Evolutionary conservation across 2,113 vertebrate genomes (phyloP).

Genomic region (Mirza zaza): DNA sequence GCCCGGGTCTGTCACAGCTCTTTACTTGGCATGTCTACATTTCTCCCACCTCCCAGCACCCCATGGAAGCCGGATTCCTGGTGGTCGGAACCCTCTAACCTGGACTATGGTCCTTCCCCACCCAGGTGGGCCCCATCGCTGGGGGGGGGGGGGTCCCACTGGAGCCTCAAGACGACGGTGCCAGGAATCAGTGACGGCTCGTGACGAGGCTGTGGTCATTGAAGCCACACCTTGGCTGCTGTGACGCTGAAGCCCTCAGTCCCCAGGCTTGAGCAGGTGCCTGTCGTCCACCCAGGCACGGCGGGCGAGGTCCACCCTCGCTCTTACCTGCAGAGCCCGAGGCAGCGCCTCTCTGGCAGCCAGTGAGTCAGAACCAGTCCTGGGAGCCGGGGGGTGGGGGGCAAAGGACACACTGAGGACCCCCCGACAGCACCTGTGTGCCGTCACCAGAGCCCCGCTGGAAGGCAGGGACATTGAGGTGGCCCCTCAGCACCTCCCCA

Average conservation of each 20-base stretch:
- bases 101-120: too few relatives aligned
- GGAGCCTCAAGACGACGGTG: neutral
- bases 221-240: fast-evolving
- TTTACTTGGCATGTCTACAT: fast-evolving
- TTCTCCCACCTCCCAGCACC: neutral
- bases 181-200: fast-evolving
- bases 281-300: fast-evolving
- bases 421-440: neutral
- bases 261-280: neutral
- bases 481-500: neutral
- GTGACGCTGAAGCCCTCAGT: neutral
- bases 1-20: neutral
- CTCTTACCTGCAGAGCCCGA: fast-evolving
- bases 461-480: fast-evolving
- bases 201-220: fast-evolving
- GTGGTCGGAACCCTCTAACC: fast-evolving
- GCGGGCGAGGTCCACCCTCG: fast-evolving
- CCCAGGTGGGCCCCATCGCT: too few relatives aligned
- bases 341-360: neutral
- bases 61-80: fast-evolving
- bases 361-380: neutral
- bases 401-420: fast-evolving
- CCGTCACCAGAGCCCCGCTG: neutral
- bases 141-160: neutral
- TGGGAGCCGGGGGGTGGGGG: neutral